Percentiles rank a stretch among this genome's conserved stretches.
Conservation (phyloP, 2,113 vertebrate species). For the Oncorhynchus mykiss region DNA sequence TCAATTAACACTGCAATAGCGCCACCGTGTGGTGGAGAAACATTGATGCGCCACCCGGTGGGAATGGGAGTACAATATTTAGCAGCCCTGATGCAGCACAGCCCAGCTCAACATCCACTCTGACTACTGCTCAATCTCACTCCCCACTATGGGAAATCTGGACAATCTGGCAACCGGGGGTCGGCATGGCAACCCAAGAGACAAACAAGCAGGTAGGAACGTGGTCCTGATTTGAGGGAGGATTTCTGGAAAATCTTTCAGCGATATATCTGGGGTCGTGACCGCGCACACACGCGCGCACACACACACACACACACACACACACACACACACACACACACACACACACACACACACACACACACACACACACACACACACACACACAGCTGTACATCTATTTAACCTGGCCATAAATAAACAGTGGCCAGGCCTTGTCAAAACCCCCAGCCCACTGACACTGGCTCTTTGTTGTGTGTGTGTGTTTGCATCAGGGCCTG, state of each 20-base stretch:
- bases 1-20: not conserved
- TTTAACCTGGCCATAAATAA: slow-evolving; percentile 54
- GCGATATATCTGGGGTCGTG: slow-evolving; percentile 17
- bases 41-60: not conserved
- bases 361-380: not conserved
- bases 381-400: slow-evolving; percentile 34
- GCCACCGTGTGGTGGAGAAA: not conserved
- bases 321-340: too few species aligned
- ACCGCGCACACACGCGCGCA: too few species aligned
- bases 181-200: slow-evolving; percentile 12
- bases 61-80: not conserved
- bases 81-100: not conserved
- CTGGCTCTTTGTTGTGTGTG: slow-evolving; percentile 39
- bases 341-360: too few species aligned
- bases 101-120: not conserved
- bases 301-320: too few species aligned
- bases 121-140: slow-evolving; percentile 3
- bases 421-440: slow-evolving; percentile 33
- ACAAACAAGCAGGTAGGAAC: slow-evolving; percentile 27
- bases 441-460: slow-evolving; percentile 27
- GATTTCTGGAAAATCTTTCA: slow-evolving; percentile 14
- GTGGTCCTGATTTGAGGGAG: slow-evolving; percentile 14
- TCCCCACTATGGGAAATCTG: slow-evolving; percentile 3
- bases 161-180: not conserved
- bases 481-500: not conserved